phyloP scores from a whole-genome alignment of 2,888 invertebrate species.

The Tachina grossa region DNA sequence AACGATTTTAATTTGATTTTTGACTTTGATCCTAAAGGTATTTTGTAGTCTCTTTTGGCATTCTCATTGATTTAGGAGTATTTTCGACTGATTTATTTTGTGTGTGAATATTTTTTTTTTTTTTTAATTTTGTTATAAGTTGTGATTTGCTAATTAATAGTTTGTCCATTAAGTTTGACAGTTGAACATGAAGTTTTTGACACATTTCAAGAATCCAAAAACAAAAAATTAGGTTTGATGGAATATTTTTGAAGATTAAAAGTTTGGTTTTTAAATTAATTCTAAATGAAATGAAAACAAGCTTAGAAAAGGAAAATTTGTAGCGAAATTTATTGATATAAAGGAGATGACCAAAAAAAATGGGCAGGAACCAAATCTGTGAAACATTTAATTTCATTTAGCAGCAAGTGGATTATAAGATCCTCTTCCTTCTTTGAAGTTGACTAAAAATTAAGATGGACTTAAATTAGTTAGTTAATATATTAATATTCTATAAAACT shows the following conservation, averaged over 20 bases:
- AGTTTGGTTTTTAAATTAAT: neutral
- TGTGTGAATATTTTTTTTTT: conserved; percentile 69
- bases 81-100: conserved; percentile 71
- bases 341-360: too few species aligned
- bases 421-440: too few species aligned
- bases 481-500: too few species aligned
- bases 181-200: conserved; percentile 80
- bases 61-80: conserved; percentile 79
- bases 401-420: too few species aligned
- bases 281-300: neutral
- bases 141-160: conserved; percentile 81
- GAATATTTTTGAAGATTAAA: conserved; percentile 22
- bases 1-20: conserved; percentile 71
- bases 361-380: too few species aligned
- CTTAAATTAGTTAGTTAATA: too few species aligned
- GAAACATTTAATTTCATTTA: too few species aligned
- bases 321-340: neutral
- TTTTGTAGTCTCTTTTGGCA: conserved; percentile 36
- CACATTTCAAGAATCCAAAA: conserved; percentile 72
- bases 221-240: neutral
- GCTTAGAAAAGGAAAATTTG: neutral
- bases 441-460: too few species aligned
- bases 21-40: conserved; percentile 71
- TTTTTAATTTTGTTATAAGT: conserved; percentile 28
- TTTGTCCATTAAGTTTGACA: conserved; percentile 81